These are phyloP conservation scores for Phataginus tetradactyla DNA, from an alignment of 2,797 vertebrate species.

Conservation along the genomic window DNA sequence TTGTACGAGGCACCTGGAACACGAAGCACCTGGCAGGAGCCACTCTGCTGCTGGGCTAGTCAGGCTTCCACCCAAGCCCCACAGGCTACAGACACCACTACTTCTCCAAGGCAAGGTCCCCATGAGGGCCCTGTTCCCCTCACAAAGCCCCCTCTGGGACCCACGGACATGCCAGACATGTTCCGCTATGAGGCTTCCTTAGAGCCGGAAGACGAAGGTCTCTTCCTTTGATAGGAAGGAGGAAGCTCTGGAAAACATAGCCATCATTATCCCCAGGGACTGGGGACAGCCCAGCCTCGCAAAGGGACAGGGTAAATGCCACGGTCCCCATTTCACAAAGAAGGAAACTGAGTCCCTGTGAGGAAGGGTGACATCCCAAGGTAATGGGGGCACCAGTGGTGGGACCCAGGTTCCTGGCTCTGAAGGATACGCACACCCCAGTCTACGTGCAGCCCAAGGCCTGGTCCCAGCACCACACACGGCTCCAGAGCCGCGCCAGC, in stretches of 20 bases:
- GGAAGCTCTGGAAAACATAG: background rate
- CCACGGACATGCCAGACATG: too few relatives aligned
- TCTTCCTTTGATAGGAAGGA: background rate
- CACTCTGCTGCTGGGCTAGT: background rate
- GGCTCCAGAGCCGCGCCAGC: accelerated
- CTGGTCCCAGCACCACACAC: accelerated
- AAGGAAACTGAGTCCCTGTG: background rate
- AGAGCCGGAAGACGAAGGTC: background rate
- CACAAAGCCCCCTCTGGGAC: background rate
- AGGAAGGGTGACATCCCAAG: background rate
- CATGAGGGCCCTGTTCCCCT: background rate
- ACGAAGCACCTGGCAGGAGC: background rate
- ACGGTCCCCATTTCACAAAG: background rate
- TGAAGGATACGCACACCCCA: accelerated
- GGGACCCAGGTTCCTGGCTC: background rate
- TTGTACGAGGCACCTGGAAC: too few relatives aligned
- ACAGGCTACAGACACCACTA: background rate
- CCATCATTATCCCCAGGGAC: background rate
- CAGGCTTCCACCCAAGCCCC: too few relatives aligned
- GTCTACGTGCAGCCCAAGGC: background rate
- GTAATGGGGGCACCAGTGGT: accelerated
- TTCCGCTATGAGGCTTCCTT: background rate
- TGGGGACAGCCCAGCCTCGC: background rate
- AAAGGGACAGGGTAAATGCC: background rate
- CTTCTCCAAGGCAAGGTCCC: background rate